These are phyloP conservation scores for Sympetrum striolatum DNA, from an alignment of 2,888 invertebrate genomes.

Conservation along the genomic window DNA sequence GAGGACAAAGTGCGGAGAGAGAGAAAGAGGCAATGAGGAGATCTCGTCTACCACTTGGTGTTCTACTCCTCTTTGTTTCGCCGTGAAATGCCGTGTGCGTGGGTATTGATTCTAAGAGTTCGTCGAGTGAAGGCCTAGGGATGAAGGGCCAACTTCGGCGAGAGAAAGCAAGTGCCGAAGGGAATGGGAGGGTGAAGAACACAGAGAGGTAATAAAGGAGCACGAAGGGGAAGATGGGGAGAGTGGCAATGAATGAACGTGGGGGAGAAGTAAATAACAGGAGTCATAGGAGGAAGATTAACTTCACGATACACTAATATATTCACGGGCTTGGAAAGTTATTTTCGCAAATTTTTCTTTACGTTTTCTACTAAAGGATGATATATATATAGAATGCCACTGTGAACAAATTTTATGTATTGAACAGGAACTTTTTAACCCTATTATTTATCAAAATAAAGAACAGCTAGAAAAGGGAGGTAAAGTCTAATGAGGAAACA, in stretches of 20 bases:
- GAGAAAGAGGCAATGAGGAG: neutral
- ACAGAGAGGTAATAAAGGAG: neutral
- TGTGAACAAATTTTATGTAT: no score
- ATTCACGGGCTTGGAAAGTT: no score
- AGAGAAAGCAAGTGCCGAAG: neutral
- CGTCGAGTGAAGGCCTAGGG: neutral
- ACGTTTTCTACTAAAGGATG: no score
- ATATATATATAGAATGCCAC: no score
- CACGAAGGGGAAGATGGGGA: neutral
- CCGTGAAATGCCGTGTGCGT: neutral
- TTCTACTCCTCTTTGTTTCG: neutral
- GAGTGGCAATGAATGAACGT: neutral
- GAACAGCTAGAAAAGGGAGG: no score
- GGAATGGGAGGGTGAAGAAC: neutral
- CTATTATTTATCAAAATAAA: no score
- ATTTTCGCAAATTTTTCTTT: no score
- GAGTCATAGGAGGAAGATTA: no score
- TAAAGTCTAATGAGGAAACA: no score
- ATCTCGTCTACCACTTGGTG: neutral
- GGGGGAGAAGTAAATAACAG: no score
- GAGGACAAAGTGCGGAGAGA: neutral
- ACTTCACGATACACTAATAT: no score
- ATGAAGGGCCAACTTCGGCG: neutral
- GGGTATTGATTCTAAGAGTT: neutral
- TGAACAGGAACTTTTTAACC: no score